Evolutionary conservation across 2,888 invertebrate genomes (phyloP).

Genomic region (Busseola fusca): DNA sequence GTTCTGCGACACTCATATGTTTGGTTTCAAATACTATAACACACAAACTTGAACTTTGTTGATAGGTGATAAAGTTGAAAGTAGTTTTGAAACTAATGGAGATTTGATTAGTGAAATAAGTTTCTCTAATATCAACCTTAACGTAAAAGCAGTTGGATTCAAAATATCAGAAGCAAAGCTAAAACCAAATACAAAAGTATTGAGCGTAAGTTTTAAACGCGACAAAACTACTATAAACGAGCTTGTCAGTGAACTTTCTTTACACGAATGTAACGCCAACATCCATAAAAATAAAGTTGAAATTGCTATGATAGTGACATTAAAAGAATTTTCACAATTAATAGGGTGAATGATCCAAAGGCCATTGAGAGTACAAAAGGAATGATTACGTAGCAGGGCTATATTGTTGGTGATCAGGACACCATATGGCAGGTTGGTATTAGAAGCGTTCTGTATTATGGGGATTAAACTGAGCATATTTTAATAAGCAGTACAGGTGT

Average conservation of each 20-base stretch:
- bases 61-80: conserved; percentile 56
- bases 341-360: conserved; percentile 85
- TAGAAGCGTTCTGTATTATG: conserved; percentile 74
- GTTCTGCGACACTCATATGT: conserved; percentile 74
- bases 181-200: conserved; percentile 67
- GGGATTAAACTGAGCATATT: conserved; percentile 83
- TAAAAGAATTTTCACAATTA: conserved; percentile 80
- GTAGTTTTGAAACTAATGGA: conserved; percentile 17
- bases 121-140: conserved; percentile 61
- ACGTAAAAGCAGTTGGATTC: conserved; percentile 42
- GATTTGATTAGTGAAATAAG: conserved; percentile 44
- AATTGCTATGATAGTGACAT: conserved; percentile 43
- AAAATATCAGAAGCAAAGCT: conserved; percentile 55
- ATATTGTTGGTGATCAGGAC: conserved; percentile 77
- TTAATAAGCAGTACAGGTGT: conserved; percentile 80
- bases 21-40: conserved; percentile 42
- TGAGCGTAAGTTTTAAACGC: conserved; percentile 75
- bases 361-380: conserved; percentile 80
- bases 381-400: conserved; percentile 81
- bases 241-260: conserved; percentile 68
- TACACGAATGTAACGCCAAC: conserved; percentile 55
- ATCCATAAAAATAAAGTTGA: conserved; percentile 56
- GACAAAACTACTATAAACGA: conserved; percentile 77
- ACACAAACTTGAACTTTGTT: conserved; percentile 62
- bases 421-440: conserved; percentile 85